These are phyloP conservation scores for Lepidochitona cinerea DNA, from an alignment of 2,888 invertebrate genomes.

Conservation along the genomic window DNA sequence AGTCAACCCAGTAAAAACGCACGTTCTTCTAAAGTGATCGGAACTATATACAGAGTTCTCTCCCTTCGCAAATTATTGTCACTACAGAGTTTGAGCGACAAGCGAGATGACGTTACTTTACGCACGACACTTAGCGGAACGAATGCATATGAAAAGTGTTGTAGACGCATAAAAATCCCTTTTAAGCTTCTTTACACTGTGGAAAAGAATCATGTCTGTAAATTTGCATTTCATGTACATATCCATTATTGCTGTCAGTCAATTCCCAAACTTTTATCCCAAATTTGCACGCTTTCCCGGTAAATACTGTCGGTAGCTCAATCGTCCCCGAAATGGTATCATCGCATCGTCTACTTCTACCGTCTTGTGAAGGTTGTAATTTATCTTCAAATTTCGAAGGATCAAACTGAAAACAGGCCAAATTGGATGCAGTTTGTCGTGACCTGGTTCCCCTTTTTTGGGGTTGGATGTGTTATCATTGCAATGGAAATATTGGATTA, in stretches of 20 bases:
- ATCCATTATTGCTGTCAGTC: neutral
- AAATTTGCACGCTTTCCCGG: neutral
- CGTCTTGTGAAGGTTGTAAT: neutral
- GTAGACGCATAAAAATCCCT: too few species aligned
- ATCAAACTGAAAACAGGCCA: neutral
- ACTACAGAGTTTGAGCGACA: too few species aligned
- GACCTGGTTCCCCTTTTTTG: neutral
- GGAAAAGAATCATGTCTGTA: neutral
- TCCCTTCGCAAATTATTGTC: too few species aligned
- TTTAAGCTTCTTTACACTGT: too few species aligned
- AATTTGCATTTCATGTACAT: slow-evolving; percentile 5
- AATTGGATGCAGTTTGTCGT: neutral
- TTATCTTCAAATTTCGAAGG: neutral
- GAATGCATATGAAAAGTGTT: too few species aligned
- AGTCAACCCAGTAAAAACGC: too few species aligned
- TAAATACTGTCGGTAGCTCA: neutral
- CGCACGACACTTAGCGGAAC: too few species aligned
- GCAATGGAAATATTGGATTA: neutral
- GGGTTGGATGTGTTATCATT: slow-evolving; percentile 1
- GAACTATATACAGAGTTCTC: too few species aligned
- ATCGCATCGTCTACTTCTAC: neutral
- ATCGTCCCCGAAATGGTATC: neutral
- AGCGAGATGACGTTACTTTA: too few species aligned
- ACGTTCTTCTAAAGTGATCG: too few species aligned
- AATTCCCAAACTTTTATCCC: slow-evolving; percentile 6